Conservation (phyloP, 2,888 invertebrate genomes). For the Azorinus chamasolen region DNA sequence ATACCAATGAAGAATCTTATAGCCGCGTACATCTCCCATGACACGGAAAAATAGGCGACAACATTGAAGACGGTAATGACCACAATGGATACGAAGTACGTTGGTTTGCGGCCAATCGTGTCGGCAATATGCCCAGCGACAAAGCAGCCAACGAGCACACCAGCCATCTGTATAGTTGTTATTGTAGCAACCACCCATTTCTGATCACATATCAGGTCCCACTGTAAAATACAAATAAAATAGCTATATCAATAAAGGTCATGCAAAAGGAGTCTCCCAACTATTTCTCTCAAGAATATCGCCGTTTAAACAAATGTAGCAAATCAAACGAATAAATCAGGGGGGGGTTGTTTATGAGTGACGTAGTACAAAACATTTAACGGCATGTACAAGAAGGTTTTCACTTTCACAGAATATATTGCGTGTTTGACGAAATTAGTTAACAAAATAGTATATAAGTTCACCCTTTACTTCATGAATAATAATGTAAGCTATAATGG, state of each 20-base stretch:
- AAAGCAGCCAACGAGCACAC: conserved; percentile 67
- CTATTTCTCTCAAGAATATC: no score
- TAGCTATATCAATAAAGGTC: background rate
- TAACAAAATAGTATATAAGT: no score
- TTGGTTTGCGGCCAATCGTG: conserved; percentile 69
- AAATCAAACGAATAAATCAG: no score
- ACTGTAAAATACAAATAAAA: conserved; percentile 51
- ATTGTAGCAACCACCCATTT: conserved; percentile 62
- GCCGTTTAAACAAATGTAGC: no score
- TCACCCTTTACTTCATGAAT: no score
- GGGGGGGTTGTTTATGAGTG: no score
- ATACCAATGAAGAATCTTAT: conserved; percentile 67
- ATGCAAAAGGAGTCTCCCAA: background rate
- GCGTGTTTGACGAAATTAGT: no score
- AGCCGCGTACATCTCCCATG: conserved; percentile 74
- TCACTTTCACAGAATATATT: no score
- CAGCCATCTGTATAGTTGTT: conserved; percentile 73
- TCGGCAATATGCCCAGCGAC: conserved; percentile 68
- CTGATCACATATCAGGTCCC: conserved; percentile 66
- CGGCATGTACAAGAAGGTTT: no score
- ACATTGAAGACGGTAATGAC: conserved; percentile 60
- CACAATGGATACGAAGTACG: conserved; percentile 51
- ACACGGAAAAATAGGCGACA: conserved; percentile 65
- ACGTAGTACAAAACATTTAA: no score
- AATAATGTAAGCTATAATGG: no score